These are phyloP conservation scores for Dryococelus australis DNA, from an alignment of 2,888 invertebrate genomes.

Conservation along the genomic window DNA sequence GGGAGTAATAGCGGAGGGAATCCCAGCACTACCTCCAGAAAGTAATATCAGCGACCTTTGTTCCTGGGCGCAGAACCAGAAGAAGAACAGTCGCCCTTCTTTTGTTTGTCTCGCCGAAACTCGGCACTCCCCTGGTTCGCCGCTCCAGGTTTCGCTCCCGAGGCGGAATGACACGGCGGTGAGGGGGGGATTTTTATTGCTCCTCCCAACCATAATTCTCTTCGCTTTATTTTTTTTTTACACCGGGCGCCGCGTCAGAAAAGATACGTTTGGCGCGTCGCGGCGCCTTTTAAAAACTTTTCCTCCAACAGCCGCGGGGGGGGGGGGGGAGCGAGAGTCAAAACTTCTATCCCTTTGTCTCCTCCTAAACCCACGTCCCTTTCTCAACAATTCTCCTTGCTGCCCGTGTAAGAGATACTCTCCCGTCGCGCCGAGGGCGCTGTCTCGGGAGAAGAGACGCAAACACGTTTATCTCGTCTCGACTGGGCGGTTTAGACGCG, in stretches of 20 bases:
- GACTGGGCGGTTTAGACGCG: no score
- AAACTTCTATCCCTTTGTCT: slow-evolving; percentile 3
- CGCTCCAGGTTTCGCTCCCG: no score
- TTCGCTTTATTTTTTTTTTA: not conserved
- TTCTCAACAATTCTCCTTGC: no score
- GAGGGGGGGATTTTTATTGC: not conserved
- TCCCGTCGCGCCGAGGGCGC: not conserved
- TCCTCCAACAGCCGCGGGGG: not conserved
- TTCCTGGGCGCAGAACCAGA: no score
- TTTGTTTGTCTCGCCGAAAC: not conserved
- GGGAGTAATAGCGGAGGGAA: no score
- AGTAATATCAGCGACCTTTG: no score
- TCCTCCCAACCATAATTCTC: slow-evolving; percentile 2
- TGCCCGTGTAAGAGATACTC: not conserved
- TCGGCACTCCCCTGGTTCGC: not conserved
- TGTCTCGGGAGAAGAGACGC: not conserved
- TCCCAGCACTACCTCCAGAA: no score
- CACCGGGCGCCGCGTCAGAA: not conserved
- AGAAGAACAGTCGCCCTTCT: not conserved
- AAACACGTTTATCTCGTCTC: not conserved
- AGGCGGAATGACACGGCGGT: no score
- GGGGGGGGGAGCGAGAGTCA: not conserved
- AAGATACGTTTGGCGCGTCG: not conserved
- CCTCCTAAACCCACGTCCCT: not conserved
- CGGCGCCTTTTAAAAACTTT: slow-evolving; percentile 16